Percentiles rank a stretch among this genome's conserved stretches.
These are phyloP conservation scores for Protonibea diacanthus DNA, from an alignment of 2,797 vertebrate genomes.

Conservation along the genomic window DNA sequence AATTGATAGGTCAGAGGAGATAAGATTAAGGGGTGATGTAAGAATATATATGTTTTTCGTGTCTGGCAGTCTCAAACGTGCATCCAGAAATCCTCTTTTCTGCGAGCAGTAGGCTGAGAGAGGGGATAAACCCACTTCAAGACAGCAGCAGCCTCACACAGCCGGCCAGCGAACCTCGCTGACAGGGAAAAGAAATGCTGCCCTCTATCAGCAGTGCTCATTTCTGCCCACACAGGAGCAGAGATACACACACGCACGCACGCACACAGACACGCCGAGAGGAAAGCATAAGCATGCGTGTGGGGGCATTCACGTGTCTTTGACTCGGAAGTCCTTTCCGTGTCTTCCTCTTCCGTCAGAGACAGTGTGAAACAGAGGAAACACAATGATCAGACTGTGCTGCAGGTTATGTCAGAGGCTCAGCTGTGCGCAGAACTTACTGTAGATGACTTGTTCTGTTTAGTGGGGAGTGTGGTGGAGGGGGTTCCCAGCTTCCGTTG, in stretches of 20 bases:
- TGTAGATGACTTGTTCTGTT: conserved; percentile 76
- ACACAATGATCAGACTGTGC: conserved; percentile 80
- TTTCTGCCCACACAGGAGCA: conserved; percentile 47
- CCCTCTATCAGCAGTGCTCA: conserved; percentile 79
- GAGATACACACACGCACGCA: conserved; percentile 5
- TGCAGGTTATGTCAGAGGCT: conserved; percentile 61
- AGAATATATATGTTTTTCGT: conserved; percentile 4
- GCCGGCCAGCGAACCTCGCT: background rate
- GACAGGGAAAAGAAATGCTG: conserved; percentile 74
- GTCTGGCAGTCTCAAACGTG: background rate
- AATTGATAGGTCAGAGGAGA: background rate
- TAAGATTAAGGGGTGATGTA: conserved; percentile 1
- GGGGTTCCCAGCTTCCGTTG: conserved; percentile 52
- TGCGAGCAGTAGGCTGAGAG: conserved; percentile 17
- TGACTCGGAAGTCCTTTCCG: conserved; percentile 68
- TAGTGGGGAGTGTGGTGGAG: background rate
- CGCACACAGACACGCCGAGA: conserved; percentile 12
- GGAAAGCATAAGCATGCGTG: conserved; percentile 44
- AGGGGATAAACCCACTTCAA: conserved; percentile 5
- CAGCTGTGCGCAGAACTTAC: conserved; percentile 61
- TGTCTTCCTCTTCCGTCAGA: conserved; percentile 71
- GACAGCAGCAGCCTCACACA: conserved; percentile 12
- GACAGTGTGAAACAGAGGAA: conserved; percentile 63
- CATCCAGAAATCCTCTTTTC: conserved; percentile 14
- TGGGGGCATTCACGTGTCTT: conserved; percentile 46